A percentile compares a stretch with the other conserved stretches of the same genome.
These are phyloP conservation scores for Vombatus ursinus DNA, from an alignment of 2,113 vertebrate species.

Conservation along the genomic window DNA sequence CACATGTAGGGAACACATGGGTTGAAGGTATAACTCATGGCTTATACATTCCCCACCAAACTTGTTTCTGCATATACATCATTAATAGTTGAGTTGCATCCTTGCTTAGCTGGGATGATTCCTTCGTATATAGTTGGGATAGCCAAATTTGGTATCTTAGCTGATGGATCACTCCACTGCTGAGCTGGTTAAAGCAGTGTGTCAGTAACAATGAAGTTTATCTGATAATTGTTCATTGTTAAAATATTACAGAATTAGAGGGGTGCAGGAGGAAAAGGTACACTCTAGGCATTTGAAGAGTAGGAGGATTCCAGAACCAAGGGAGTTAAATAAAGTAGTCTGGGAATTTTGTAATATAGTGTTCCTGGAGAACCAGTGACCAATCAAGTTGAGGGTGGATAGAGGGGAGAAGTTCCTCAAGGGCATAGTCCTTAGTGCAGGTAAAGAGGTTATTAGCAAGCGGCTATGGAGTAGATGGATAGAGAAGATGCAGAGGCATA, in stretches of 20 bases:
- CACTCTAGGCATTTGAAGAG: background rate
- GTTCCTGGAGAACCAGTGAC: background rate
- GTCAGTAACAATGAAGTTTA: background rate
- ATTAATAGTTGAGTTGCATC: background rate
- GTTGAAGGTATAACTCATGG: background rate
- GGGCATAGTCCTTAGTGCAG: no score
- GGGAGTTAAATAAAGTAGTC: background rate
- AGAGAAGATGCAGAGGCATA: no score
- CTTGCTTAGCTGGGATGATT: background rate
- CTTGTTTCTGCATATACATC: background rate
- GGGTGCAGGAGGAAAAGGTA: background rate
- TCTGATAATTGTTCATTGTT: background rate
- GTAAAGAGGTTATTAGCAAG: no score
- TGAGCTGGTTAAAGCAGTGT: background rate
- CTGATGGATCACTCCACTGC: no score
- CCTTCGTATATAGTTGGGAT: no score
- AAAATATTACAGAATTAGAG: background rate
- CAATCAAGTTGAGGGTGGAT: no score
- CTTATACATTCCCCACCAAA: background rate
- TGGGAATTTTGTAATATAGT: background rate
- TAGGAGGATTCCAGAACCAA: background rate
- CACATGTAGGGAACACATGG: background rate
- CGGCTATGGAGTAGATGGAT: no score
- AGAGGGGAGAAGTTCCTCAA: no score
- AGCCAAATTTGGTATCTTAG: no score